These are phyloP conservation scores for Rhombomys opimus DNA, from an alignment of 2,113 vertebrate species.

Conservation along the genomic window DNA sequence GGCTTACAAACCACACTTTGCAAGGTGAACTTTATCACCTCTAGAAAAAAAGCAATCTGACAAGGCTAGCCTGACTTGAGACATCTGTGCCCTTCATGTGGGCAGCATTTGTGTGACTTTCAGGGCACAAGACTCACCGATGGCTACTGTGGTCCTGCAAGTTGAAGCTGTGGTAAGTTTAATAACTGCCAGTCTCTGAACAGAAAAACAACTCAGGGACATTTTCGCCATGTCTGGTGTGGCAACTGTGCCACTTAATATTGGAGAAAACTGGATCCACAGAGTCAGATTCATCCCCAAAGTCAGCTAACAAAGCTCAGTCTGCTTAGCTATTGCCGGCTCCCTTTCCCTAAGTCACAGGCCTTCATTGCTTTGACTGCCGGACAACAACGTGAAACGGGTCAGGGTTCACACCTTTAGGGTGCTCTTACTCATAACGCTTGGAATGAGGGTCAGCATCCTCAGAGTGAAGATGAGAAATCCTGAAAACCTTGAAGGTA, in stretches of 20 bases:
- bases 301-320: constrained; percentile 58
- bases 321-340: constrained; percentile 31
- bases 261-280: constrained; percentile 49
- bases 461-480: background rate
- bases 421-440: background rate
- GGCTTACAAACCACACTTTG: constrained; percentile 63
- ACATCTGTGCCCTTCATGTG: constrained; percentile 21
- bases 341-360: constrained; percentile 63
- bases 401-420: background rate
- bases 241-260: constrained; percentile 58
- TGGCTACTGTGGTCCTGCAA: constrained; percentile 60
- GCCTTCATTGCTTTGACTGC: constrained; percentile 55
- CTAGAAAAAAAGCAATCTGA: constrained; percentile 66
- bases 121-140: background rate
- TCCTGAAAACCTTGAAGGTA: background rate
- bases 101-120: constrained; percentile 42
- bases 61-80: constrained; percentile 47
- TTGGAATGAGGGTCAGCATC: background rate
- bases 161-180: constrained; percentile 51
- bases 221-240: constrained; percentile 68
- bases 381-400: constrained; percentile 28
- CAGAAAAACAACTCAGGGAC: constrained; percentile 71
- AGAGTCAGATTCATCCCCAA: background rate
- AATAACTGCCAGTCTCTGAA: constrained; percentile 59
- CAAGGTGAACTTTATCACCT: constrained; percentile 66